Evolutionary conservation across 2,797 vertebrate species (phyloP).

Genomic region (Pachyuromys duprasi): DNA sequence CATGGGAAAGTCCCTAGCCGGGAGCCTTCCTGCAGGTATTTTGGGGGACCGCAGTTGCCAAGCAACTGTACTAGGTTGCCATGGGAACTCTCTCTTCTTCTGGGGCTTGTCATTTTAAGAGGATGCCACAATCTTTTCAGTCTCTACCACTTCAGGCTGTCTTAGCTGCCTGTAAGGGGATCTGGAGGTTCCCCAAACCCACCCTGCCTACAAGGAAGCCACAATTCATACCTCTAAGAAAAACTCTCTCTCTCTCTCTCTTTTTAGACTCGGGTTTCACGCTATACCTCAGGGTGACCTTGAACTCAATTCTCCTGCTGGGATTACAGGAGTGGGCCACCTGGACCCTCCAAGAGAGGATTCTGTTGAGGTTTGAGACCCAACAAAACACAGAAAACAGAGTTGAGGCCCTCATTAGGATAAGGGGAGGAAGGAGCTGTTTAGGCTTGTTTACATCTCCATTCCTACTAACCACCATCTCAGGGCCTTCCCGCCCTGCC

Average conservation of each 20-base stretch:
- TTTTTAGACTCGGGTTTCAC: neutral
- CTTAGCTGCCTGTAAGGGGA: neutral
- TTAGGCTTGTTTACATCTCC: neutral
- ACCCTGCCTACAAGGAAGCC: fast-evolving
- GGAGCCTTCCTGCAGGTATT: conserved; percentile 55
- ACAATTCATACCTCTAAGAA: neutral
- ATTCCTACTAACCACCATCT: conserved; percentile 31
- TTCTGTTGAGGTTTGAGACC: neutral
- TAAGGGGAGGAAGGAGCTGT: neutral
- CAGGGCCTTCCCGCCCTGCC: neutral
- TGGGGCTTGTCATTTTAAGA: conserved; percentile 54
- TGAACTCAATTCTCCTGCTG: neutral
- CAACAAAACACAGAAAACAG: neutral
- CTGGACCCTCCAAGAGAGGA: neutral
- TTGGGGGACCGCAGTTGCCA: conserved; percentile 73
- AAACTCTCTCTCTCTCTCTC: neutral
- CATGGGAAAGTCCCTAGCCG: conserved; percentile 29
- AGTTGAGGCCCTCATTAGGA: conserved; percentile 8
- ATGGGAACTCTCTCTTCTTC: conserved; percentile 63
- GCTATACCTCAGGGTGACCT: neutral
- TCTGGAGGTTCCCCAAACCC: neutral
- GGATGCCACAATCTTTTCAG: neutral
- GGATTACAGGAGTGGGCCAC: neutral
- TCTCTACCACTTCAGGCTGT: neutral
- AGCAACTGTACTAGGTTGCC: conserved; percentile 69